Evolutionary conservation across 2,888 invertebrate genomes (phyloP).

Genomic region (Eupeodes latifasciatus): DNA sequence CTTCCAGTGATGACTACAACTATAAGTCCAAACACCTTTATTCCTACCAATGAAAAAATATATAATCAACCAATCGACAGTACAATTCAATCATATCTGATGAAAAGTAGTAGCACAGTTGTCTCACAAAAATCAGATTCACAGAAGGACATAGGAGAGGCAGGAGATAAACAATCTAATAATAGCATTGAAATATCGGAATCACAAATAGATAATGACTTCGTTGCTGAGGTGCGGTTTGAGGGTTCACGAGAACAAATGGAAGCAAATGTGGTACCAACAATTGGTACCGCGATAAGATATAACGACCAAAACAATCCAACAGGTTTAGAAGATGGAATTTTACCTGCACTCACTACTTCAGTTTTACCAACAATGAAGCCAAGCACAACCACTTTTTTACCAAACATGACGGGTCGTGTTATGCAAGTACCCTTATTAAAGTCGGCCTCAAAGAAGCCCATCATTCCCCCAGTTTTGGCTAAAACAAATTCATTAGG

Average conservation of each 20-base stretch:
- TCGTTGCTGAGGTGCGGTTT: slow-evolving; percentile 76
- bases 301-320: slow-evolving; percentile 60
- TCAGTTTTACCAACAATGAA: slow-evolving; percentile 42
- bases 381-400: slow-evolving; percentile 30
- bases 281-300: slow-evolving; percentile 74
- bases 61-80: slow-evolving; percentile 70
- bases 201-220: slow-evolving; percentile 61
- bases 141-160: slow-evolving; percentile 38
- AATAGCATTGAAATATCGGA: slow-evolving; percentile 58
- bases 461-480: slow-evolving; percentile 84
- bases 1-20: slow-evolving; percentile 26
- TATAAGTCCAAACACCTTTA: not conserved
- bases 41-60: slow-evolving; percentile 55
- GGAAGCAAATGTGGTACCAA: slow-evolving; percentile 65
- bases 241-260: slow-evolving; percentile 54
- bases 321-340: slow-evolving; percentile 29
- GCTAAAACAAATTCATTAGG: slow-evolving; percentile 80
- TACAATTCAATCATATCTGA: slow-evolving; percentile 77
- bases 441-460: slow-evolving; percentile 85
- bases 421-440: slow-evolving; percentile 82
- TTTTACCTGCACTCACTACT: slow-evolving; percentile 34
- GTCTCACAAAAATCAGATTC: slow-evolving; percentile 58
- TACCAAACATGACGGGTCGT: slow-evolving; percentile 79
- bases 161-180: slow-evolving; percentile 33
- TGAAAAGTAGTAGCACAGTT: slow-evolving; percentile 52